Evolutionary conservation across 2,888 invertebrate genomes (phyloP).

Genomic region (Heliconius aoede): DNA sequence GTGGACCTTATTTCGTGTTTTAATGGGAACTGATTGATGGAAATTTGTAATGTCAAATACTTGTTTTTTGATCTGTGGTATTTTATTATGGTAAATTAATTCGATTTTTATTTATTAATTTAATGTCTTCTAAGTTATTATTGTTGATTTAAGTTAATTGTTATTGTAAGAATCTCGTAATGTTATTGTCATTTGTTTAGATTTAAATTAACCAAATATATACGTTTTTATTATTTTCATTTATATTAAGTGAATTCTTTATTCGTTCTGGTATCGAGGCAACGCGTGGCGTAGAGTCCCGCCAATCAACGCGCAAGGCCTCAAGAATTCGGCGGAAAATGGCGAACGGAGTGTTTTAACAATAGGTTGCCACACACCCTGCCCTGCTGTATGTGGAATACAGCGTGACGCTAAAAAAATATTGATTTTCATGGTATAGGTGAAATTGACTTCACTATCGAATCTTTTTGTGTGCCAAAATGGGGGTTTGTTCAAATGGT

Average conservation of each 20-base stretch:
- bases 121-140: not conserved
- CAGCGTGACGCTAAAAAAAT: no score
- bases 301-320: no score
- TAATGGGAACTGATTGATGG: slow-evolving; percentile 35
- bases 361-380: no score
- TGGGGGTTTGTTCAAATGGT: slow-evolving; percentile 40
- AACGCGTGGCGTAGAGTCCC: no score
- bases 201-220: not conserved
- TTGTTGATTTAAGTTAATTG: not conserved
- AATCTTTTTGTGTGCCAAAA: slow-evolving; percentile 32
- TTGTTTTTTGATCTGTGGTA: not conserved
- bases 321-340: no score
- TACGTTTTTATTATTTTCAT: not conserved
- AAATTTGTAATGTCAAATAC: slow-evolving; percentile 29
- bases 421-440: not conserved
- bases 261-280: no score
- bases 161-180: not conserved
- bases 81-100: slow-evolving; percentile 5
- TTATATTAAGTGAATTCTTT: no score
- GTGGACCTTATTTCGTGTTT: slow-evolving; percentile 57
- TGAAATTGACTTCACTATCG: slow-evolving; percentile 25
- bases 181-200: not conserved
- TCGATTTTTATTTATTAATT: not conserved
- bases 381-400: no score
- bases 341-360: no score